These are phyloP conservation scores for Rafetus swinhoei DNA, from an alignment of 2,113 vertebrate genomes.

Conservation along the genomic window DNA sequence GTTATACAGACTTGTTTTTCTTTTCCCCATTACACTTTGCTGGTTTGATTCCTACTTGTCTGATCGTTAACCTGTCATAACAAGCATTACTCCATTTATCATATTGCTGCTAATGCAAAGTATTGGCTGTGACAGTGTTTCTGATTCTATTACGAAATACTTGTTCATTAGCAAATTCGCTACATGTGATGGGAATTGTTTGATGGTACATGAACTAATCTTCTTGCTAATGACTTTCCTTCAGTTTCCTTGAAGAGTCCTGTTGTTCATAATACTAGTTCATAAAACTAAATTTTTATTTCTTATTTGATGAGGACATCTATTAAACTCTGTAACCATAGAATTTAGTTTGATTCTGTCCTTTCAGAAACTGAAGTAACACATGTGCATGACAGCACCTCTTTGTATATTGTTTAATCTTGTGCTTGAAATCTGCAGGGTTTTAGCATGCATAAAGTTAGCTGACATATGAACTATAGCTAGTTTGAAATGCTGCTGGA, in stretches of 20 bases:
- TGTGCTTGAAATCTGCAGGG: accelerated
- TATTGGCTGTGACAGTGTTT: neutral
- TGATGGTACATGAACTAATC: neutral
- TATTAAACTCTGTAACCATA: accelerated
- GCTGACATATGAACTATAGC: accelerated
- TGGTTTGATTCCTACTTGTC: neutral
- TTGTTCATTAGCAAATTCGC: neutral
- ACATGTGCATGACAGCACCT: accelerated
- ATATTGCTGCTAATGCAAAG: neutral
- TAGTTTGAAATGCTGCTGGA: neutral
- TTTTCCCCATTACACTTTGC: neutral
- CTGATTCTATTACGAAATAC: accelerated
- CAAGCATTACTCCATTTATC: neutral
- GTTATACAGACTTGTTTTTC: neutral
- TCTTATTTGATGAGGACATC: neutral
- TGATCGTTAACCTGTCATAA: neutral
- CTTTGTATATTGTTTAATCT: accelerated
- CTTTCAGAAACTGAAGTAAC: neutral
- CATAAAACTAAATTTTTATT: neutral
- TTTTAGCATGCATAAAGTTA: accelerated
- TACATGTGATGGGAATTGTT: neutral
- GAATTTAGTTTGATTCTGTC: accelerated
- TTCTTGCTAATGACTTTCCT: neutral
- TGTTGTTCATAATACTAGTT: accelerated
- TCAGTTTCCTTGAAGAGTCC: neutral